Evolutionary conservation across 2,797 vertebrate genomes (phyloP).

Genomic region (Falco novaeseelandiae): DNA sequence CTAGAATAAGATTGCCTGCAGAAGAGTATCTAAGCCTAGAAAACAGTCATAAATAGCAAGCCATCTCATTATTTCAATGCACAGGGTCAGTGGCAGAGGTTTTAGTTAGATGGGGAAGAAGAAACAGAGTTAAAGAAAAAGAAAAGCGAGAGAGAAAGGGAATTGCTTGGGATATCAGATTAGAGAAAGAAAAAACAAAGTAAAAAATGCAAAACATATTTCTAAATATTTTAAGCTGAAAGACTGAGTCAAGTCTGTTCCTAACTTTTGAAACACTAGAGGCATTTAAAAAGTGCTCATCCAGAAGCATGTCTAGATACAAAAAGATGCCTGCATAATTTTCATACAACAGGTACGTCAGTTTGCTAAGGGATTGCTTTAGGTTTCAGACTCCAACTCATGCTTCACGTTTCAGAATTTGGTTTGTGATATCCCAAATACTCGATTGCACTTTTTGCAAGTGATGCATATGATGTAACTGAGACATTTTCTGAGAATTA

Average conservation of each 20-base stretch:
- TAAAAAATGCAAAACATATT: neutral
- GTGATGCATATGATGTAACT: neutral
- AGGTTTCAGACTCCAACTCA: neutral
- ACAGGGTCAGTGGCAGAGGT: neutral
- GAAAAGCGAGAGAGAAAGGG: neutral
- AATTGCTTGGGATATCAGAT: neutral
- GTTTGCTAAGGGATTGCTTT: neutral
- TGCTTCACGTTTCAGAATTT: neutral
- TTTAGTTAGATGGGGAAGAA: neutral
- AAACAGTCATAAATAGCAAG: neutral
- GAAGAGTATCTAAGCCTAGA: neutral
- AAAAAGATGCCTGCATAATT: neutral
- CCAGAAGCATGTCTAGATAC: neutral
- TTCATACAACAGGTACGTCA: neutral
- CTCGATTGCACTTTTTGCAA: neutral
- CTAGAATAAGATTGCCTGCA: neutral
- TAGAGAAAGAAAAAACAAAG: neutral
- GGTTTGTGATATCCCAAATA: neutral
- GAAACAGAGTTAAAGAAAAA: neutral
- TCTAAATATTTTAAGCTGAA: neutral
- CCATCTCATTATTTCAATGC: neutral
- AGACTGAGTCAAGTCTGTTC: neutral
- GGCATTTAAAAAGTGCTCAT: neutral
- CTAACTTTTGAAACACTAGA: neutral
- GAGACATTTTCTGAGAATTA: neutral